Evolutionary conservation across 64 coral and sea anemone species (phyloP), one percentile per base, ranked within the genome.

Genomic region (Montipora foliosa): DNA sequence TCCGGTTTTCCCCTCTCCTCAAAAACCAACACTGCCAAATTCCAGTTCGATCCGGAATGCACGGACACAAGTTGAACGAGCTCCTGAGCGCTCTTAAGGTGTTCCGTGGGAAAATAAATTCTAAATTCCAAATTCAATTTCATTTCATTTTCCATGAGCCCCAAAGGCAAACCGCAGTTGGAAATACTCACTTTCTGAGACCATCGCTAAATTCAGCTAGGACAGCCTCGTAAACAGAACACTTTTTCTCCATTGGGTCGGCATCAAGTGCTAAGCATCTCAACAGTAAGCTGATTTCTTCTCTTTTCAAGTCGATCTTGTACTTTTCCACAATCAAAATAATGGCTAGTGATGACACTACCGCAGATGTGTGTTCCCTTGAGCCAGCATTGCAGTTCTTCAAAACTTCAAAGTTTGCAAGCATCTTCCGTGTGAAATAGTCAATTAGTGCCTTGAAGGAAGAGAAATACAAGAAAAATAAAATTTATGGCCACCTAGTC

Each of bases 321-420:
- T 84, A 21, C 45, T 69, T 84, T 16, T 84, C 5, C 1, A 69
- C 61, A 10, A 84, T 5, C 5, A 84, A 1, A n/a, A 21, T 15
- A 5, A 84, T 84, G 3, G 82, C 82, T 2, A 84, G 82, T 2
- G 82, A 47, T 3, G 82, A 84, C 48, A 84, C 82, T 47, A 84
- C 58, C 49, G 82, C 62, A 17, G 82, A 84, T 8, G 25, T 14
- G 8, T 59, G 80, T 0, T 4, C 0, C 59, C 4, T 67, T 59
- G 52, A 83, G 11, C 52, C 80, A 0, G 12, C 52, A 10, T 62
- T 61, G 13, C 53, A 6, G 12, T 67, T 19, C 0, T 6, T 29
- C 57, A 66, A 83, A 13, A 66, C 24, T 22, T 21, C 4, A 46
- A 5, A 1, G 57, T 83, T 83, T 4, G 14, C 24, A 57, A 15